Conservation (phyloP, 2,113 vertebrate species). For the Charina bottae region DNA sequence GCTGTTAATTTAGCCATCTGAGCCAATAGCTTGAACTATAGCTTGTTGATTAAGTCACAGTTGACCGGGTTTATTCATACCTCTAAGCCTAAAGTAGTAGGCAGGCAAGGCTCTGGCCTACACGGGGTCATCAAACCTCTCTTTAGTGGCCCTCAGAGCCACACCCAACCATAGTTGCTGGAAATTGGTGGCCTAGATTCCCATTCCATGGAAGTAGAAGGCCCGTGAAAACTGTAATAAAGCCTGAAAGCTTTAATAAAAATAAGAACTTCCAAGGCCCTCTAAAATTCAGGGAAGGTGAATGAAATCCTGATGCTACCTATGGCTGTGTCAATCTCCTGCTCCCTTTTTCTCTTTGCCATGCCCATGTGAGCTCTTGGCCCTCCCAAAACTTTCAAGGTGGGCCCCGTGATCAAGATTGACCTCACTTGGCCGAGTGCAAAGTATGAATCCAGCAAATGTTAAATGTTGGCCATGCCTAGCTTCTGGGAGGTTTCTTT, state of each 20-base stretch:
- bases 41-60: too few species aligned
- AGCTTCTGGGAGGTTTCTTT: neutral
- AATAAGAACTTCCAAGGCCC: neutral
- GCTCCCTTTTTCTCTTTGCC: neutral
- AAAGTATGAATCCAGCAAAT: neutral
- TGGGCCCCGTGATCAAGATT: neutral
- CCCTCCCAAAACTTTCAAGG: neutral
- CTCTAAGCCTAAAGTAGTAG: too few species aligned
- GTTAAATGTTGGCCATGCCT: neutral
- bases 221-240: neutral
- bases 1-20: too few species aligned
- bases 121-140: too few species aligned
- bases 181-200: neutral
- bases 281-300: neutral
- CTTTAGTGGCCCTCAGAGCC: too few species aligned
- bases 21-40: too few species aligned
- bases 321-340: neutral
- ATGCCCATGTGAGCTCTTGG: neutral
- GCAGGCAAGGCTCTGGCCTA: too few species aligned
- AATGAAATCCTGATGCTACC: neutral
- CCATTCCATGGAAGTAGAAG: too few species aligned
- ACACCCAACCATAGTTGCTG: neutral
- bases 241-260: neutral
- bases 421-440: too few species aligned
- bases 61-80: too few species aligned